Evolutionary conservation across 2,113 vertebrate genomes (phyloP).

Genomic region (human): DNA sequence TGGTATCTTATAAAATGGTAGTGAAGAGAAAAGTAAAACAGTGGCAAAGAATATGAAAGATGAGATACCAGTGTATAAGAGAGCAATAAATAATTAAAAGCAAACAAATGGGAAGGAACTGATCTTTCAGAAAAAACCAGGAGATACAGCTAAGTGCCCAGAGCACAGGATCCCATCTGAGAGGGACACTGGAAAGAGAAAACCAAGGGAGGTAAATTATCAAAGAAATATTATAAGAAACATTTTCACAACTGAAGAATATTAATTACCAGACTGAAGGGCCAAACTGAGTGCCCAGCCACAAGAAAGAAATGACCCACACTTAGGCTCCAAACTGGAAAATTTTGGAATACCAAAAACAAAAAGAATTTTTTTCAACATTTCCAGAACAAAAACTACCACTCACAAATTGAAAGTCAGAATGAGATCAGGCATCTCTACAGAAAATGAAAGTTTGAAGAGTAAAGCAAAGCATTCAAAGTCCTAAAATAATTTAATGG

Average conservation of each 20-base stretch:
- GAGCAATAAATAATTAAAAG: not conserved
- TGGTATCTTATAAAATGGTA: constrained; percentile 24
- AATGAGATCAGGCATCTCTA: not conserved
- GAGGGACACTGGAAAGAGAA: not conserved
- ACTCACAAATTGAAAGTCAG: not conserved
- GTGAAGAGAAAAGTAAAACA: not conserved
- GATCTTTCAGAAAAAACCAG: not conserved
- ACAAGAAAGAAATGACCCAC: not conserved
- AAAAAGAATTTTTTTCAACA: not conserved
- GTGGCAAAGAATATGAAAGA: not conserved
- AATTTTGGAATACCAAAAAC: not conserved
- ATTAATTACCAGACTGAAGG: not conserved
- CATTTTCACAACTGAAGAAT: not conserved
- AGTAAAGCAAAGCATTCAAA: not conserved
- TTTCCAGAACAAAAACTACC: not conserved
- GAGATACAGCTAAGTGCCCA: not conserved
- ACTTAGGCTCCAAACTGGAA: not conserved
- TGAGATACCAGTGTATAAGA: not conserved
- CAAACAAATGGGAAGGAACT: not conserved
- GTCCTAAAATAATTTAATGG: not conserved
- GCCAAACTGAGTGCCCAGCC: not conserved
- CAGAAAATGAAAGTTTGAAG: not conserved
- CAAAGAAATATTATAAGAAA: not conserved
- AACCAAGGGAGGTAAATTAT: not conserved
- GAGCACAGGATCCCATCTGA: not conserved